Evolutionary conservation across 2,113 vertebrate genomes (phyloP), one percentile per base, ranked within the genome.

Genomic region (Oncorhynchus masou): DNA sequence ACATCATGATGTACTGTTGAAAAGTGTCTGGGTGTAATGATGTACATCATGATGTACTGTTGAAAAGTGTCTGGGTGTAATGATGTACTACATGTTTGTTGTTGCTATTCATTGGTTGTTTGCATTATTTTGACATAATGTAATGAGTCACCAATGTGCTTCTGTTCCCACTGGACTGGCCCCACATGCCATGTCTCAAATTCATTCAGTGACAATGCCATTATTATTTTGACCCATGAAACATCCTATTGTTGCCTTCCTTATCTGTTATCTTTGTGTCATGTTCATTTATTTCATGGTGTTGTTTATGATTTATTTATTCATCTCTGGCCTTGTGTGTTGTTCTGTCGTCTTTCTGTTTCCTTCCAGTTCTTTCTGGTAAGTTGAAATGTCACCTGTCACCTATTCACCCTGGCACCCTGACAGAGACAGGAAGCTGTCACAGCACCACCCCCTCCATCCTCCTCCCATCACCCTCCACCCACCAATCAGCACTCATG

Each of bases 381-480:
- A 99, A 99, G 98, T 99, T 97, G 96, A 97, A 95, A 95, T 97
- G 95, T 97, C 97, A 95, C 95, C 96, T 92, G 90, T 96, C 96
- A 98, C 95, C 96, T 94, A 93, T 95, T 96, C 94, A 94, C 95
- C 95, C 20, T 62, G 20, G 2, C 2, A 95, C 89, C 92, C 92
- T 95, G 84, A 95, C 95, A 95, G 95, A 45, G 39, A 94, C 92
- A 93, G 92, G 95, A 95, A 92, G 95, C 94, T 95, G 94, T 96
- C 94, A 94, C 94, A 93, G 93, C 90, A 90, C 87, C 87, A 73
- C 95, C 93, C 89, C 86, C 87, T 74, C 95, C 95, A 94, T 94
- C 94, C 96, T 95, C 94, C 92, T 94, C 94, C 92, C 94, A 95
- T 95, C 94, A 93, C 93, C 94, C 93, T 94, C 92, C 94, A 95